Evolutionary conservation across 2,113 vertebrate species (phyloP).

Genomic region (Thunnus maccoyii): DNA sequence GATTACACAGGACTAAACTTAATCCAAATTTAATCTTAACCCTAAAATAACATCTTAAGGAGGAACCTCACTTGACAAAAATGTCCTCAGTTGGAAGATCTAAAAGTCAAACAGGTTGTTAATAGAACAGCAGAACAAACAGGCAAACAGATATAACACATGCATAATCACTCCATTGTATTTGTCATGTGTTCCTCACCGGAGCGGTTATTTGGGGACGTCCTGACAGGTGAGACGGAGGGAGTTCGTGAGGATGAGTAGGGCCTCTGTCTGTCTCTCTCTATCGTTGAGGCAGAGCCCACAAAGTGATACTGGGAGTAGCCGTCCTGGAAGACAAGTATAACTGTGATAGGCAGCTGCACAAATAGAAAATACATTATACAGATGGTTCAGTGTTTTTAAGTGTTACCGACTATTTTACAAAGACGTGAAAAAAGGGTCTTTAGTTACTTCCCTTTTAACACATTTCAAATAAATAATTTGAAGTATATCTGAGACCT

Average conservation of each 20-base stretch:
- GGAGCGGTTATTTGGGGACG: conserved; percentile 98
- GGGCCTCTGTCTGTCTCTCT: conserved; percentile 96
- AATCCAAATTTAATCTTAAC: neutral
- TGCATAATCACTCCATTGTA: neutral
- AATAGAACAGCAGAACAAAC: neutral
- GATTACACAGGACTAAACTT: neutral
- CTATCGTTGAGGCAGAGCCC: conserved; percentile 98
- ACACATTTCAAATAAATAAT: neutral
- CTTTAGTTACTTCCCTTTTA: neutral
- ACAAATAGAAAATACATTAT: conserved; percentile 9
- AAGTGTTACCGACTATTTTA: neutral
- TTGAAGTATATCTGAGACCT: too few relatives aligned
- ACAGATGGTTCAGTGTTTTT: neutral
- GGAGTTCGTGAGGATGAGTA: conserved; percentile 98
- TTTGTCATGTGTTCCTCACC: conserved; percentile 81
- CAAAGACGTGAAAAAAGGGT: neutral
- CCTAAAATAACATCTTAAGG: neutral
- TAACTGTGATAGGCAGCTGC: neutral
- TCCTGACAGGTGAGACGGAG: conserved; percentile 97
- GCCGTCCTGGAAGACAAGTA: conserved; percentile 89
- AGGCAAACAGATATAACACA: neutral
- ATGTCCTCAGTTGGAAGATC: neutral
- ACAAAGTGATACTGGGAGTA: conserved; percentile 99
- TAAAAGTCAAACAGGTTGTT: conserved; percentile 2
- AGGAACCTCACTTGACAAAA: neutral